phyloP scores from a whole-genome alignment of 2,113 vertebrate genomes.

The Tiliqua scincoides region DNA sequence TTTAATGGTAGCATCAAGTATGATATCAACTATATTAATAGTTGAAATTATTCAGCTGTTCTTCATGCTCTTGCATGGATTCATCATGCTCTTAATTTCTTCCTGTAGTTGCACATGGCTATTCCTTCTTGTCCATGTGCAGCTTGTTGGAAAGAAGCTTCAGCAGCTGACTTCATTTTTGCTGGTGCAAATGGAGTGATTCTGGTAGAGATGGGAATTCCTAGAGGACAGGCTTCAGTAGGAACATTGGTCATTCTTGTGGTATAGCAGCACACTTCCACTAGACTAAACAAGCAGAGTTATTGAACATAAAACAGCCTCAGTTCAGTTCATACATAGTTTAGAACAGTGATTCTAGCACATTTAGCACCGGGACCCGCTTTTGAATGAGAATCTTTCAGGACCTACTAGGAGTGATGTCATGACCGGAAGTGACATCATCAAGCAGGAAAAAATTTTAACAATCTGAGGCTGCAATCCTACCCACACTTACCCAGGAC shows the following conservation, averaged over 20 bases:
- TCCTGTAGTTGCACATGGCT: not conserved
- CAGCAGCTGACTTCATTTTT: not conserved
- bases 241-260: not conserved
- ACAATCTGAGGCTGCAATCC: no score
- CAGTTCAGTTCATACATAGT: not conserved
- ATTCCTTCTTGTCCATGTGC: not conserved
- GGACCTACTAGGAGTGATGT: no score
- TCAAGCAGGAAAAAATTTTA: no score
- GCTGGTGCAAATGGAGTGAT: not conserved
- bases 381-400: no score
- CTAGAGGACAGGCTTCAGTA: not conserved
- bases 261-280: not conserved
- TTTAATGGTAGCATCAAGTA: no score
- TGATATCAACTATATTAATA: no score
- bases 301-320: not conserved
- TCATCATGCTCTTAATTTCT: not conserved
- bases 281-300: not conserved
- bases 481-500: no score
- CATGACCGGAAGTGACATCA: no score
- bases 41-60: no score
- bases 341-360: no score
- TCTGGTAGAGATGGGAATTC: not conserved
- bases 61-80: no score
- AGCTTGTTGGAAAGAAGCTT: not conserved
- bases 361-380: no score